Evolutionary conservation across 1,140 invertebrate genomes (phyloP), one percentile per base, ranked within the genome.

Genomic region (Leptinotarsa defecta): DNA sequence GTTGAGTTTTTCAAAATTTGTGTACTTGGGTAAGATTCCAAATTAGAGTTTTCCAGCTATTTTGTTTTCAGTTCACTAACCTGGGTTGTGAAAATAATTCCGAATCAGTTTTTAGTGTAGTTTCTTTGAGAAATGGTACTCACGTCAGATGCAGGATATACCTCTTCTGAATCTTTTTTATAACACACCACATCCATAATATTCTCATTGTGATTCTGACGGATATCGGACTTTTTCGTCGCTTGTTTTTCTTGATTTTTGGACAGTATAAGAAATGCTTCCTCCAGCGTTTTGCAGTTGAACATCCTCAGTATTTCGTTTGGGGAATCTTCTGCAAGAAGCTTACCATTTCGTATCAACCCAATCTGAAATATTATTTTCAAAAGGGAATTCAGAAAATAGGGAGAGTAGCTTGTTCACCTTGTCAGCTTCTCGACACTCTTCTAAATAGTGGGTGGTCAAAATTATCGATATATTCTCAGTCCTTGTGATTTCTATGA

Each of bases 391-490:
- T 43, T 43, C 34, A 43, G 34, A 11, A 11, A 43, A 43, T 43
- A 43, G 11, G 8, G 8, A 11, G 11, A 43, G 34, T 3, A 43
- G 8, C 34, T 43, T 11, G 34, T 43, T 43, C 74, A 96, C 95
- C 87, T 89, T 91, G 85, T 96, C 88, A 15, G 95, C 94, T 83
- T 95, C 91, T 81, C 92, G 91, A 1, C 95, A 92, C 86, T 98
- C 96, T 83, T 98, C 96, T 63, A 98, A 96, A 81, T 98, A 98
- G 87, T 98, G 96, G 13, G 96, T 98, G 0, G 96, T 98, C 63
- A 98, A 96, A 61, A 98, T 92, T 43, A 94, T 89, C 1, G 93
- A 91, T 57, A 91, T 92, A 19, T 90, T 89, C 27, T 90, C 87
- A 75, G 89, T 89, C 76, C 87, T 85, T 13, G 95, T 91, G 13